phyloP scores from a whole-genome alignment of 2,888 invertebrate genomes.

The Teleogryllus oceanicus region DNA sequence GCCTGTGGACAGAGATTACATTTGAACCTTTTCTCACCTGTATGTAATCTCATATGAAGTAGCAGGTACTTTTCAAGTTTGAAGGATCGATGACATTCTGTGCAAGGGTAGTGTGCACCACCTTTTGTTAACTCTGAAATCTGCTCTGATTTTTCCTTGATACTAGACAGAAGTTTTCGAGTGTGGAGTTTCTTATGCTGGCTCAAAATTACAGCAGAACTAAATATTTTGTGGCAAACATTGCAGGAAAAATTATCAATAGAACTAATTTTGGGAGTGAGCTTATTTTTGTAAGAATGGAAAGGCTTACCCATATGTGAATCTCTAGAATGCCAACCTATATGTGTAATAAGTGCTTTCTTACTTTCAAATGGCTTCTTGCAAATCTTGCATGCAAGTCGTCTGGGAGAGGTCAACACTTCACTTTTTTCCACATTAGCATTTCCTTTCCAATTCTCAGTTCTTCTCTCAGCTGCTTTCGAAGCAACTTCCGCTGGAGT shows the following conservation, averaged over 20 bases:
- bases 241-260: slow-evolving; percentile 54
- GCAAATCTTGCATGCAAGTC: slow-evolving; percentile 30
- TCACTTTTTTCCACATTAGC: background rate
- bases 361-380: slow-evolving; percentile 26
- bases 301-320: slow-evolving; percentile 28
- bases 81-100: slow-evolving; percentile 22
- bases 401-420: background rate
- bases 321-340: slow-evolving; percentile 24
- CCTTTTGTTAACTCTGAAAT: slow-evolving; percentile 42
- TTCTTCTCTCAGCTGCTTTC: background rate
- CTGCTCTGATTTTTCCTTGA: slow-evolving; percentile 43
- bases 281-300: slow-evolving; percentile 47
- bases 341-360: slow-evolving; percentile 28
- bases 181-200: slow-evolving; percentile 60
- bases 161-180: slow-evolving; percentile 22
- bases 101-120: slow-evolving; percentile 46
- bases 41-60: slow-evolving; percentile 26
- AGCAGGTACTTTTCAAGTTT: slow-evolving; percentile 3
- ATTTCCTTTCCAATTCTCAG: background rate
- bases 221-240: slow-evolving; percentile 61
- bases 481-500: background rate
- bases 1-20: slow-evolving; percentile 25
- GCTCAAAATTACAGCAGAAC: slow-evolving; percentile 59
- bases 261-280: background rate
- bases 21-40: slow-evolving; percentile 25